Conservation (phyloP, 2,888 invertebrate genomes). For the Aleiodes leptofemur region DNA sequence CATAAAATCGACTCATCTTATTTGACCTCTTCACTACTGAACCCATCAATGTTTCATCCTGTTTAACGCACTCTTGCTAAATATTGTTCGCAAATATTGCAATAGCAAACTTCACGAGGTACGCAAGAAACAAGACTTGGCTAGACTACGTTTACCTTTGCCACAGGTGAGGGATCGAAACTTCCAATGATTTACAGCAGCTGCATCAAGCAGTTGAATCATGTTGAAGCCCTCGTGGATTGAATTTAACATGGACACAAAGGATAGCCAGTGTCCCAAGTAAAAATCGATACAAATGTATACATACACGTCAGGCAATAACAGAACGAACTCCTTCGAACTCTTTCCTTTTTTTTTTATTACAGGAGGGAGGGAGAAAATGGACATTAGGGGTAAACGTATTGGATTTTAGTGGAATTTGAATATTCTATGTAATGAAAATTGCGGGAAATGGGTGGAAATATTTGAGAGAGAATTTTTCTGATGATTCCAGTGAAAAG, state of each 20-base stretch:
- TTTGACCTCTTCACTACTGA: not conserved
- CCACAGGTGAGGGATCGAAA: slow-evolving; percentile 54
- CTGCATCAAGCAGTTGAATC: slow-evolving; percentile 58
- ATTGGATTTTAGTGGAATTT: too few species aligned
- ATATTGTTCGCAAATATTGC: slow-evolving; percentile 35
- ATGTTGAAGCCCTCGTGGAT: slow-evolving; percentile 1
- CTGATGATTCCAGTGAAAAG: too few species aligned
- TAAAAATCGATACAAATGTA: slow-evolving; percentile 63
- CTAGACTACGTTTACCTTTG: not conserved
- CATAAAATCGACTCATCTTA: not conserved
- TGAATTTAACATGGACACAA: slow-evolving; percentile 26
- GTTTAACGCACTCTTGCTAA: not conserved
- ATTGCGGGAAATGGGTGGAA: too few species aligned
- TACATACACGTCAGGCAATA: slow-evolving; percentile 54
- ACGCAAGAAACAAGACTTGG: slow-evolving; percentile 38
- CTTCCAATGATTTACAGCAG: slow-evolving; percentile 61
- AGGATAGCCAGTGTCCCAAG: slow-evolving; percentile 65
- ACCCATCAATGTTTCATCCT: too few species aligned
- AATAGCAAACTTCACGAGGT: slow-evolving; percentile 26
- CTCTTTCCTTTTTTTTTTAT: not conserved
- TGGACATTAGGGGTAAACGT: too few species aligned
- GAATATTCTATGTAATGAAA: too few species aligned
- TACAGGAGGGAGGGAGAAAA: too few species aligned
- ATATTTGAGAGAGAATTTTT: too few species aligned
- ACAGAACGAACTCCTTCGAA: slow-evolving; percentile 14